Percentiles rank a stretch among this genome's conserved stretches.
Evolutionary conservation across 2,888 invertebrate genomes (phyloP).

Genomic region (Folsomia manolachei): DNA sequence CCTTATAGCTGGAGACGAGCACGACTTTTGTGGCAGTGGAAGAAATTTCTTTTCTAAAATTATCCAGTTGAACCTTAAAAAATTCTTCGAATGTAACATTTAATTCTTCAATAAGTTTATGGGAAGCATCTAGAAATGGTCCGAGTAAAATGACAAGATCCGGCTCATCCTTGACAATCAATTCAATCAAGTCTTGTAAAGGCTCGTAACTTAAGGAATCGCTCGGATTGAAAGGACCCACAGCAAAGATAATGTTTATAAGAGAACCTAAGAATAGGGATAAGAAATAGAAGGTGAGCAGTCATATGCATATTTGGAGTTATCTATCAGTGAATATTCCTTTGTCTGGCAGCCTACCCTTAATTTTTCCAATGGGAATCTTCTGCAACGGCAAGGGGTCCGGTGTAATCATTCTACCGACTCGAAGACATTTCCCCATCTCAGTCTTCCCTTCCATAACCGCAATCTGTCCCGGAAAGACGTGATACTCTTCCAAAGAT

Average conservation of each 20-base stretch:
- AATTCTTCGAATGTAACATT: slow-evolving; percentile 67
- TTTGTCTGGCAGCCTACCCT: no score
- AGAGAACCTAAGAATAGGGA: no score
- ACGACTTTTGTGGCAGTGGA: slow-evolving; percentile 64
- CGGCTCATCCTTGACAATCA: slow-evolving; percentile 67
- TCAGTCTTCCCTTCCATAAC: slow-evolving; percentile 71
- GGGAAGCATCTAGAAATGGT: slow-evolving; percentile 75
- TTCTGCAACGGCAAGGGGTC: no score
- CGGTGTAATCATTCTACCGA: slow-evolving; percentile 64
- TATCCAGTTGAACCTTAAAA: slow-evolving; percentile 69
- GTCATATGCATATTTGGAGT: no score
- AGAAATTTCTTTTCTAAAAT: slow-evolving; percentile 64
- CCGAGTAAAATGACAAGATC: slow-evolving; percentile 79
- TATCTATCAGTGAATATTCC: no score
- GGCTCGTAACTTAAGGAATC: slow-evolving; percentile 78
- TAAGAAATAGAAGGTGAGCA: no score
- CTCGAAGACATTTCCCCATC: slow-evolving; percentile 66
- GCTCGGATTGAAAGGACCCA: slow-evolving; percentile 78
- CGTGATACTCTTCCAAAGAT: slow-evolving; percentile 62
- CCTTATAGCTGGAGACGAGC: slow-evolving; percentile 72
- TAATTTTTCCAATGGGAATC: neutral
- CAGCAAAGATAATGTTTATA: slow-evolving; percentile 69
- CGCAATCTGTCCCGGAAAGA: slow-evolving; percentile 78
- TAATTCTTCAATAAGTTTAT: slow-evolving; percentile 61
- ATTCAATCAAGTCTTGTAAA: slow-evolving; percentile 69